Evolutionary conservation across 2,113 vertebrate species (phyloP).

Genomic region (Chloroceryle aenea): DNA sequence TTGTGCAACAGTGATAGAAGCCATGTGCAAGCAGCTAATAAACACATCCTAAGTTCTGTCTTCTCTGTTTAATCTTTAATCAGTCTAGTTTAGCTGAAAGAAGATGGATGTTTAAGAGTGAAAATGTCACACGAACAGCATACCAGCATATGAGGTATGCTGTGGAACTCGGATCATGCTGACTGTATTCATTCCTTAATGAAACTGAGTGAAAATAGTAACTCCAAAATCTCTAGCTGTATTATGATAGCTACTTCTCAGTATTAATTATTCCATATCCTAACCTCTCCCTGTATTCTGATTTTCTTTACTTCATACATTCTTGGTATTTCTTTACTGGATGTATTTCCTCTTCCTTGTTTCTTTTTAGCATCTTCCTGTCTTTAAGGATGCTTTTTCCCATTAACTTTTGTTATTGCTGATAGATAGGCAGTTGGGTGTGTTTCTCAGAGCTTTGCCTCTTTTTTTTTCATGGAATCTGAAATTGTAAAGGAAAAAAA

Average conservation of each 20-base stretch:
- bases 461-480: neutral
- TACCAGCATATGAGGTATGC: neutral
- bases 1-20: neutral
- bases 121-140: neutral
- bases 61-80: conserved; percentile 31
- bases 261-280: neutral
- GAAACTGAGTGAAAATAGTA: neutral
- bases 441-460: neutral
- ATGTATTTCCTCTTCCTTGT: neutral
- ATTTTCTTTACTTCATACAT: neutral
- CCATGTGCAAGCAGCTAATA: conserved; percentile 29
- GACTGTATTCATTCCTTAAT: neutral
- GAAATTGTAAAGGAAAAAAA: neutral
- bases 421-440: accelerated
- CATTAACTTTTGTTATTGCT: neutral
- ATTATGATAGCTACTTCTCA: neutral
- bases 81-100: neutral
- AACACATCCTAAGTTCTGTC: neutral
- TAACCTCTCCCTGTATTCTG: neutral
- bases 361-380: neutral
- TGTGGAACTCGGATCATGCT: neutral
- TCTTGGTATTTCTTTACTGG: accelerated
- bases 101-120: neutral
- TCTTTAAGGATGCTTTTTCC: neutral
- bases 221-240: neutral